Base-by-base conservation (phyloP, 2,113 vertebrate genomes). In the Phylloscopus trochiloides region DNA sequence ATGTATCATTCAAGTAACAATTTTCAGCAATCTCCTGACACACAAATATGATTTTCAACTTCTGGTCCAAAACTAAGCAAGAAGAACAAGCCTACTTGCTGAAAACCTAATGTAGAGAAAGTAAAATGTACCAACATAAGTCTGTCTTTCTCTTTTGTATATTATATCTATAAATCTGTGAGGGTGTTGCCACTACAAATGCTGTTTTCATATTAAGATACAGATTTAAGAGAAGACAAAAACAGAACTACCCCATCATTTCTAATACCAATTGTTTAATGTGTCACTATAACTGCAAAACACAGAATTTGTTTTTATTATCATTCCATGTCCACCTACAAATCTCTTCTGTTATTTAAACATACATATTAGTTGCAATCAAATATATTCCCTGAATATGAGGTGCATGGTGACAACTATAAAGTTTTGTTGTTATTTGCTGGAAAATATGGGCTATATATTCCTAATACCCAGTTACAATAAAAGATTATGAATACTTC, bases 241-340 rank as follows among this genome's bases (percentile, higher is more conserved):
- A 19, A 0, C 18, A 78, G 10, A 59, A 34, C 9, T 67, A n/a
- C 9, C 7, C 29, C 11, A 13, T 43, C 0, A 10, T 66, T 86
- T 92, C 47, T 66, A 10, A 52, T 29, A 58, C 2, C 4, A 17
- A 17, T 68, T 36, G 5, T 28, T 85, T 57, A 47, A 52, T 57
- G 16, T 50, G 42, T 67, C 52, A 65, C 4, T 61, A 28, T 43
- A 79, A 34, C 6, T 40, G 32, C 26, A 88, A 82, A 88, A 32
- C 6, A 63, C 31, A 55, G 47, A 54, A 48, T 25, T 15, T 43
- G 1, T 54, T 61, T 90, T 65, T 91, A 42, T 62, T 84, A 40
- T 48, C 32, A 42, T 47, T 12, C 6, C 26, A 24, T 34, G 10
- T 28, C 22, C 12, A 86, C 7, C 18, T 65, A 17, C 10, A 66